Evolutionary conservation across 2,113 vertebrate species (phyloP), one percentile per base, ranked within the genome.

Genomic region (Protobothrops flavoviridis): DNA sequence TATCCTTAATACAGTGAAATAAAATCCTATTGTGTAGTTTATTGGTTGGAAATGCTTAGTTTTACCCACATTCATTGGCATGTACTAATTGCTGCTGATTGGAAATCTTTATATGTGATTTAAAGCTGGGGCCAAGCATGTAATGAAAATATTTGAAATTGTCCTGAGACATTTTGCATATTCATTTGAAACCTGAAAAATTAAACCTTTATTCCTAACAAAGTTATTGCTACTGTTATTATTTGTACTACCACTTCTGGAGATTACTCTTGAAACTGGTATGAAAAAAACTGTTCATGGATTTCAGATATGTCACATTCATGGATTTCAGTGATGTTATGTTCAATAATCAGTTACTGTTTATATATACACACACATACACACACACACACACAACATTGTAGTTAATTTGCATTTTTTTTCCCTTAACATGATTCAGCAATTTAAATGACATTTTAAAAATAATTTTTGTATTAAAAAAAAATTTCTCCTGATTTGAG

Each of bases 1-100:
- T 94, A 95, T 99, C 95, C 92, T 97, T 95, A 95, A 98, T 96
- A 90, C 95, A 97, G 94, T 99, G 96, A 96, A 92, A 88, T 50
- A 1, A 74, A 9, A 91, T 92, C 39, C 24, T 9, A 0, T 53
- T 0, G 57, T 69, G 2, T 33, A 23, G 90, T 92, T 95, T 94
- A 59, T n/a, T 81, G 3, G 1, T 13, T 87, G 81, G 8, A 94
- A 50, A n/a, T 89, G 33, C 43, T 85, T 61, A 17, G 1, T 89
- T 92, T 90, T 94, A 5, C 93, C 39, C 95, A 48, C 43, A 61
- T 48, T 95, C 81, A 1, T 85, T 48, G 2, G 52, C 6, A 11
- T 56, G 6, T 11, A 52, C 33, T 4, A 17, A 17, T 4, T 85
- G 52, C 94, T 92, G 45, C 56, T 26, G 20, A 9, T n/a, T 13